These are phyloP conservation scores for Leucoma salicis DNA, from an alignment of 2,888 invertebrate genomes.

Conservation along the genomic window DNA sequence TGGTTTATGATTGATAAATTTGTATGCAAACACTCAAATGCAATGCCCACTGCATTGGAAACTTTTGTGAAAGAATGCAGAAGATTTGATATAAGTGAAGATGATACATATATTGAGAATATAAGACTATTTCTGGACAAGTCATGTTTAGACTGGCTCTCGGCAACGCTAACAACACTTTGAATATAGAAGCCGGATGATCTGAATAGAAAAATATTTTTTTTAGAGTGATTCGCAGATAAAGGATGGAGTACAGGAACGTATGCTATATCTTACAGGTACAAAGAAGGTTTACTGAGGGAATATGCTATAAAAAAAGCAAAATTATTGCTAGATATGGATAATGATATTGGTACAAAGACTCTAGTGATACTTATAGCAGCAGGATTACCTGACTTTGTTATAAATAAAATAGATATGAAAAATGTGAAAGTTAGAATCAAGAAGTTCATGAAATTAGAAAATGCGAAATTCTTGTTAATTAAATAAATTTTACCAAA, in stretches of 20 bases:
- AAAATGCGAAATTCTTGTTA: neutral
- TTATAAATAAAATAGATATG: slow-evolving; percentile 16
- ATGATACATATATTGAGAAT: neutral
- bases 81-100: neutral
- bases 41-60: neutral
- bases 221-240: neutral
- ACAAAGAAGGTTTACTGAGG: slow-evolving; percentile 14
- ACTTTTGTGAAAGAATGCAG: neutral
- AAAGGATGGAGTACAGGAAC: slow-evolving; percentile 1
- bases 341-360: slow-evolving; percentile 13
- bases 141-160: neutral
- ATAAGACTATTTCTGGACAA: neutral
- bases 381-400: slow-evolving; percentile 12
- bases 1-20: neutral
- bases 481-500: neutral
- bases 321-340: slow-evolving; percentile 18
- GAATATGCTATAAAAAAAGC: slow-evolving; percentile 24
- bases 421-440: slow-evolving; percentile 6
- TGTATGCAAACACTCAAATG: neutral
- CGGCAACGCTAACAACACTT: neutral
- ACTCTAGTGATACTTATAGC: slow-evolving; percentile 14
- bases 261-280: slow-evolving; percentile 15
- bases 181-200: neutral
- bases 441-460: neutral
- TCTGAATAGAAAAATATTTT: neutral